Base-by-base conservation (phyloP, 2,888 invertebrate species). In the Pammene fasciana region DNA sequence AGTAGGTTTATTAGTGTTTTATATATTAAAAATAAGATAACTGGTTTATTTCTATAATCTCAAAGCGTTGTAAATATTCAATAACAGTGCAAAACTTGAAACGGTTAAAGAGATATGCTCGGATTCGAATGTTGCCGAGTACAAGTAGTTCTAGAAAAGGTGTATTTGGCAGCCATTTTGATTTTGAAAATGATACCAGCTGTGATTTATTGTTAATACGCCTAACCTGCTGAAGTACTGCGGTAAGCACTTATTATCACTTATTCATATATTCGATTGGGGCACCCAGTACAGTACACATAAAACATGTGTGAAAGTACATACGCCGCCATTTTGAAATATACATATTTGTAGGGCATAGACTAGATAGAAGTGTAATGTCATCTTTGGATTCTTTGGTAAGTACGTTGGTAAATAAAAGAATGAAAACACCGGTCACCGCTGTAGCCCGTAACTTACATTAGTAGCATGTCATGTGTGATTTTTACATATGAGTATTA, bases 81-180 rank as follows among this genome's bases (percentile, higher is more conserved):
- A 26, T 5, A 26, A 13, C 18, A 56, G 61, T 65, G 64, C 18
- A 36, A 59, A 59, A 52, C 46, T 26, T 46, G 1, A 36, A 52
- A 65, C 10, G 52, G 11, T 65, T 46, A 9, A 52, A 46, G 14
- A 59, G 68, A 68, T 68, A 36, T 26, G 10, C 14, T 65, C 10
- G 57, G 68, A 64, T 68, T 10, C 14, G 56, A 26, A 64, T 14
- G 13, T 11, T 43, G 41, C 13, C 46, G 45, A n/a, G 26, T 57
- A n/a, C 57, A 55, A 36, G 36, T 59, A 45, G 14, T 45, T 45
- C 59, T 26, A 45, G 26, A 57, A 48, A 45, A 50, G 38, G 36
- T 43, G 50, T 14, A 18, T 50, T 18, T 52, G 61, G 64, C 64
- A 48, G 68, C 68, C 68, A 68, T 68, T 65, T 68, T 68, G 64